phyloP scores from a whole-genome alignment of 2,113 vertebrate genomes.

The Mastomys natalensis region DNA sequence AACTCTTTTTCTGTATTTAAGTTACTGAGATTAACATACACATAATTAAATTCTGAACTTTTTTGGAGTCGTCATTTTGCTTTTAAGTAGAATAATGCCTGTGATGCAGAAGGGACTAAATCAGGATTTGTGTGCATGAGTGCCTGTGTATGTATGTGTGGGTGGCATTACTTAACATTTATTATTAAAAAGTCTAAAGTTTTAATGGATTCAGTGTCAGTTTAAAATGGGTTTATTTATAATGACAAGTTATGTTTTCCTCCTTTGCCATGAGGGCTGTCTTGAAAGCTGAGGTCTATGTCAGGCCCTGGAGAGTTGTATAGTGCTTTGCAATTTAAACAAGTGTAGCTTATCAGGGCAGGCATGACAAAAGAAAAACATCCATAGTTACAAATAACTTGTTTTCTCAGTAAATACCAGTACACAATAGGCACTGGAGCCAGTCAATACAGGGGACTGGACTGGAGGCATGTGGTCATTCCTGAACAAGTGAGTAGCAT shows the following conservation, averaged over 20 bases:
- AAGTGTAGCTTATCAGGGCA: neutral
- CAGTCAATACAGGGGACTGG: neutral
- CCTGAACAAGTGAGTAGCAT: neutral
- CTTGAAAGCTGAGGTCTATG: slow-evolving; percentile 1
- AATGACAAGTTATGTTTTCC: slow-evolving; percentile 23
- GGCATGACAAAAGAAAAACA: neutral
- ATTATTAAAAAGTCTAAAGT: slow-evolving; percentile 53
- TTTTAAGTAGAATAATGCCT: slow-evolving; percentile 70
- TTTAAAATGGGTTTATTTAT: slow-evolving; percentile 50
- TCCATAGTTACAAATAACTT: neutral
- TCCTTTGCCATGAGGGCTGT: neutral
- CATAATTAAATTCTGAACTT: slow-evolving; percentile 68
- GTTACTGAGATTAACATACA: slow-evolving; percentile 75
- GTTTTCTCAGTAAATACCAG: neutral
- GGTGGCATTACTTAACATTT: slow-evolving; percentile 69
- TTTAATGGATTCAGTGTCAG: slow-evolving; percentile 35
- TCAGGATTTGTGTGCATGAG: slow-evolving; percentile 66
- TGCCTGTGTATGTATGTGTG: slow-evolving; percentile 60
- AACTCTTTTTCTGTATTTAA: slow-evolving; percentile 79
- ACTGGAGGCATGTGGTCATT: neutral
- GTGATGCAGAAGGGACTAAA: slow-evolving; percentile 71
- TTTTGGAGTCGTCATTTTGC: slow-evolving; percentile 70
- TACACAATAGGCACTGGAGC: neutral
- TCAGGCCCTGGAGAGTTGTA: neutral
- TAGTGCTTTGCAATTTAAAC: neutral